Base-by-base conservation (phyloP, 1,140 invertebrate genomes). In the Platyura marginata region DNA sequence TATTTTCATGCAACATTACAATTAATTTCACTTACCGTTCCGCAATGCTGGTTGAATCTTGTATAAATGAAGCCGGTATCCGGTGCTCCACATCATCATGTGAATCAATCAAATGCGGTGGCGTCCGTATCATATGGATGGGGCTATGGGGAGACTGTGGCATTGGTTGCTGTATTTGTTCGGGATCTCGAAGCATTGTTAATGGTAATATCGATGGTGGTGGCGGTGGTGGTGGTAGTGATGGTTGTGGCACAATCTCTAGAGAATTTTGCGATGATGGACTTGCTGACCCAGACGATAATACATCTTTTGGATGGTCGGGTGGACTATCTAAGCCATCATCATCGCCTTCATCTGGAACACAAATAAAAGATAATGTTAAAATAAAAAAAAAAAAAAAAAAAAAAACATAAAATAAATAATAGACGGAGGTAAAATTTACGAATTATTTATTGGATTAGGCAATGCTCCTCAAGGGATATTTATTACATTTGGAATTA, bases 391-490 rank as follows among this genome's bases (percentile, higher is more conserved):
- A 46, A 47, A 42, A 43, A 47, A 48, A 53, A 54, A 60, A 60
- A 61, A n/a, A n/a, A n/a, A n/a, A n/a, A n/a, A n/a, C n/a, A n/a
- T n/a, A n/a, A n/a, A n/a, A n/a, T n/a, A n/a, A 50, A 60, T 65
- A 62, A 66, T 64, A 59, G 62, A 58, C 56, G 59, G 59, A 62
- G 58, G 62, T 64, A 64, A 61, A 62, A 53, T 57, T 52, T 54
- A 55, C 62, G 25, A 29, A 29, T 8, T n/a, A n/a, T n/a, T n/a
- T n/a, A n/a, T n/a, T n/a, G n/a, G n/a, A n/a, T n/a, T n/a, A n/a
- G n/a, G n/a, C n/a, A n/a, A n/a, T n/a, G n/a, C n/a, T n/a, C n/a
- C n/a, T n/a, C n/a, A n/a, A n/a, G n/a, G n/a, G n/a, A 29, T 29
- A 29, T 29, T 29, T 29, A 29, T 29, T 29, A n/a, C n/a, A n/a